A percentile compares a stretch with the other conserved stretches of the same genome.
These are phyloP conservation scores for Campoletis raptor DNA, from an alignment of 2,888 invertebrate genomes.

Conservation along the genomic window DNA sequence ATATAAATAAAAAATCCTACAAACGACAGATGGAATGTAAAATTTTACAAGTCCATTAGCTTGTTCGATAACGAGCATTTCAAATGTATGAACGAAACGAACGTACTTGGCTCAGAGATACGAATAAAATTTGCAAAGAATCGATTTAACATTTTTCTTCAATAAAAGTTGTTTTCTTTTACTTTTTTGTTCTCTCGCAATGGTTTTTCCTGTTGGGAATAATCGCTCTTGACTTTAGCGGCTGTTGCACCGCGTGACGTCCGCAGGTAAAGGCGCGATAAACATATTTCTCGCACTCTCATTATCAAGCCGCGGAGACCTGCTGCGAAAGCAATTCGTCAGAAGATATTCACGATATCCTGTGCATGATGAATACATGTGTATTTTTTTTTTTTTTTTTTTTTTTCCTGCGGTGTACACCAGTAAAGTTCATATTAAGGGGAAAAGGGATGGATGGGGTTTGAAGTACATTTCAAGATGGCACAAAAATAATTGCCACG, in stretches of 20 bases:
- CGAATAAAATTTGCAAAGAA: conserved; percentile 43
- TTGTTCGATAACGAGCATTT: not conserved
- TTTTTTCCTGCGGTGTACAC: not conserved
- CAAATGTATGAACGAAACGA: not conserved
- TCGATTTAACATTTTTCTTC: conserved; percentile 50
- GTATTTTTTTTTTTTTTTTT: not conserved
- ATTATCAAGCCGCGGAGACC: conserved; percentile 42
- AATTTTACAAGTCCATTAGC: not conserved
- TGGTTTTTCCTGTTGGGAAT: conserved; percentile 28
- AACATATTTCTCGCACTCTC: conserved; percentile 59
- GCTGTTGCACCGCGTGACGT: conserved; percentile 39
- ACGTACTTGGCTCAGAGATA: not conserved
- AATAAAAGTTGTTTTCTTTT: not conserved
- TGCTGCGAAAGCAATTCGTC: conserved; percentile 48
- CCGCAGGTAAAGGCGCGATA: conserved; percentile 31
- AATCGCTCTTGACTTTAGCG: conserved; percentile 39
- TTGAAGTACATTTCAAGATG: conserved; percentile 1
- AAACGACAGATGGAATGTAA: not conserved
- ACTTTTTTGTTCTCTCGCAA: not conserved
- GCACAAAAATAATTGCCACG: conserved; percentile 19
- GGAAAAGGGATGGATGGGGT: not conserved
- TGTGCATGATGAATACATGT: conserved; percentile 24
- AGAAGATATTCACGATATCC: conserved; percentile 42
- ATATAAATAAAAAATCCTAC: too few species aligned
- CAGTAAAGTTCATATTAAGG: not conserved